A percentile compares a stretch with the other conserved stretches of the same genome.
Conservation (phyloP, 2,113 vertebrate species). For the Microtus richardsoni region DNA sequence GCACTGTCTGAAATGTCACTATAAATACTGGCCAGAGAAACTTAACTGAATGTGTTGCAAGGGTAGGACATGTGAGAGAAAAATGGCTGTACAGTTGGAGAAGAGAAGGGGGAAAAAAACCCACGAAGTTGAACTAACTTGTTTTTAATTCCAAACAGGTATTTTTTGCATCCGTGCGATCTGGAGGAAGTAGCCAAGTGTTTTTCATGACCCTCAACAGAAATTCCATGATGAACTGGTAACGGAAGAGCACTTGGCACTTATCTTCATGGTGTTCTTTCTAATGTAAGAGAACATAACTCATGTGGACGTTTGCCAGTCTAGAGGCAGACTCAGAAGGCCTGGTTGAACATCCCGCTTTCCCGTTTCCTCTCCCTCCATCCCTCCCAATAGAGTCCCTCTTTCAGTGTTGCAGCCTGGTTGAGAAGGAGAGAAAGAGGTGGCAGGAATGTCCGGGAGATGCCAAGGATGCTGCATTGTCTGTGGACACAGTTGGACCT, state of each 20-base stretch:
- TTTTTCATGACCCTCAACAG: slow-evolving; percentile 99
- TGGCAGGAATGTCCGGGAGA: slow-evolving; percentile 79
- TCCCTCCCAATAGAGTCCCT: slow-evolving; percentile 73
- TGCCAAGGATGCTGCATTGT: slow-evolving; percentile 77
- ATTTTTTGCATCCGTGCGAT: slow-evolving; percentile 99
- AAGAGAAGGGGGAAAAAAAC: slow-evolving; percentile 59
- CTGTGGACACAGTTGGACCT: slow-evolving; percentile 84
- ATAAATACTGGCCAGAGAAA: slow-evolving; percentile 55
- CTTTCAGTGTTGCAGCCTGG: slow-evolving; percentile 80
- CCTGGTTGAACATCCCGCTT: slow-evolving; percentile 79
- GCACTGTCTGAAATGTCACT: slow-evolving; percentile 52
- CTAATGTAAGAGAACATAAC: slow-evolving; percentile 88
- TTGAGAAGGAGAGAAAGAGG: slow-evolving; percentile 79
- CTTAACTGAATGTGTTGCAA: slow-evolving; percentile 46
- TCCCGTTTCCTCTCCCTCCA: slow-evolving; percentile 74
- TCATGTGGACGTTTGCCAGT: slow-evolving; percentile 86
- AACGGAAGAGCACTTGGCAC: slow-evolving; percentile 89
- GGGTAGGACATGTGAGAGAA: slow-evolving; percentile 69
- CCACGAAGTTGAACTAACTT: slow-evolving; percentile 82
- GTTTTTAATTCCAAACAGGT: slow-evolving; percentile 91
- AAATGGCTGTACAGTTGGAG: slow-evolving; percentile 80
- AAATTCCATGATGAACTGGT: slow-evolving; percentile 99
- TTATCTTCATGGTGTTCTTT: slow-evolving; percentile 89
- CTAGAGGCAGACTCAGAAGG: slow-evolving; percentile 87
- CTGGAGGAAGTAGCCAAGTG: slow-evolving; percentile 99